Evolutionary conservation across 2,888 invertebrate species (phyloP).

Genomic region (Acrobasis suavella): DNA sequence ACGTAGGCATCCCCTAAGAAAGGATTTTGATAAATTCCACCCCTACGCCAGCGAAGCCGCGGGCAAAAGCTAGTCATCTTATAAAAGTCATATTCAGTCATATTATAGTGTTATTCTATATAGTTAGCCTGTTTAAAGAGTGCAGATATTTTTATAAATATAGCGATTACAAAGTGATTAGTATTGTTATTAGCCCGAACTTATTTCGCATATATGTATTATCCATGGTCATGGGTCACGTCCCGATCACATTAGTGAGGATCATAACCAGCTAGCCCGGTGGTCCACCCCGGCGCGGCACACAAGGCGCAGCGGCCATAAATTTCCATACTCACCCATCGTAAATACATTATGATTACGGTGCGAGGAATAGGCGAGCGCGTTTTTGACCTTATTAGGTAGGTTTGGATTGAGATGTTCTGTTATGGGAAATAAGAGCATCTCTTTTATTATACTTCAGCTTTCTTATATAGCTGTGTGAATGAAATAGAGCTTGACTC

Average conservation of each 20-base stretch:
- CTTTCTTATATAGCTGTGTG: neutral
- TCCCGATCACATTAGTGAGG: neutral
- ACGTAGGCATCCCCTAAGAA: too few relatives aligned
- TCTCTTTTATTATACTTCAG: neutral
- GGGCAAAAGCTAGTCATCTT: too few relatives aligned
- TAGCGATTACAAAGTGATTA: too few relatives aligned
- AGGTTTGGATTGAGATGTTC: neutral
- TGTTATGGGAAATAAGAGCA: neutral
- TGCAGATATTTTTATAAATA: too few relatives aligned
- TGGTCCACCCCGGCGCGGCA: constrained; percentile 47
- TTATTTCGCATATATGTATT: neutral
- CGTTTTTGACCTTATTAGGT: constrained; percentile 16
- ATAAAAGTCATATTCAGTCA: too few relatives aligned
- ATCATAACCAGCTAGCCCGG: constrained; percentile 29
- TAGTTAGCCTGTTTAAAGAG: too few relatives aligned
- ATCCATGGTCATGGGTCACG: neutral
- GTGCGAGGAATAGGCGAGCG: constrained; percentile 33
- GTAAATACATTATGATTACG: constrained; percentile 46
- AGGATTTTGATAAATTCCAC: too few relatives aligned
- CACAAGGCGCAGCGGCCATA: constrained; percentile 54
- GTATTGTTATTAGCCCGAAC: too few relatives aligned
- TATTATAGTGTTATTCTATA: too few relatives aligned
- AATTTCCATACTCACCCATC: constrained; percentile 63
- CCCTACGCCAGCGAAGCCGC: too few relatives aligned
- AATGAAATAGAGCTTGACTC: too few relatives aligned